These are phyloP conservation scores for Cheilinus undulatus DNA, from an alignment of 2,113 vertebrate species.

Conservation along the genomic window DNA sequence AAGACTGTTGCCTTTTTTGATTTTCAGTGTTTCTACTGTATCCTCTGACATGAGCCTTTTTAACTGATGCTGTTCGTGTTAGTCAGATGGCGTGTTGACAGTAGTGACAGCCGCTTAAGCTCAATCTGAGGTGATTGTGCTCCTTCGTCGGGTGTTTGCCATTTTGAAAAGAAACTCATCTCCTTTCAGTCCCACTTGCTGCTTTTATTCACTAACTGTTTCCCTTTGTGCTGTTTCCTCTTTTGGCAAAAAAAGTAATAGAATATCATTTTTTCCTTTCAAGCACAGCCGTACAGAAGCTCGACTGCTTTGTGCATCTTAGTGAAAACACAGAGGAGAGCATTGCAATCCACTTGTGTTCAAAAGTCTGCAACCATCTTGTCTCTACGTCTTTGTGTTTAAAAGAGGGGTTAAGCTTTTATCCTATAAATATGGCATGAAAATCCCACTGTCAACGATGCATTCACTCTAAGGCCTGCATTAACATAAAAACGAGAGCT, in stretches of 20 bases:
- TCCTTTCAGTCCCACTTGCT: conserved; percentile 73
- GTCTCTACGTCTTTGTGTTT: conserved; percentile 69
- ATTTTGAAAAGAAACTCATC: conserved; percentile 70
- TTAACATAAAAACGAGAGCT: conserved; percentile 85
- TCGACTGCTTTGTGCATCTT: conserved; percentile 77
- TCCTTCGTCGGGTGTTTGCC: conserved; percentile 57
- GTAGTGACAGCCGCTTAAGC: conserved; percentile 55
- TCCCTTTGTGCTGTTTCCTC: conserved; percentile 66
- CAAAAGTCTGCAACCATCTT: conserved; percentile 71
- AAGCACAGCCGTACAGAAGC: conserved; percentile 63
- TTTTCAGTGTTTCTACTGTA: conserved; percentile 14
- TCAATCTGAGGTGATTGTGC: conserved; percentile 61
- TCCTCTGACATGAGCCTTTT: conserved; percentile 9
- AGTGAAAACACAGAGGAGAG: conserved; percentile 74
- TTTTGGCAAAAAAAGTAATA: conserved; percentile 74
- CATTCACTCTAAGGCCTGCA: conserved; percentile 77
- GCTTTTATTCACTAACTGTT: conserved; percentile 75
- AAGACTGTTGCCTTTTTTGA: conserved; percentile 1
- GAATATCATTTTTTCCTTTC: conserved; percentile 77
- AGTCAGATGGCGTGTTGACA: conserved; percentile 48
- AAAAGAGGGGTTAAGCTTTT: conserved; percentile 83
- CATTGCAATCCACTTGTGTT: conserved; percentile 77
- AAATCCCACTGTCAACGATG: conserved; percentile 80
- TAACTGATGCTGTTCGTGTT: conserved; percentile 3
- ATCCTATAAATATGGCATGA: conserved; percentile 82